Conservation (phyloP, 2,797 vertebrate species). For the Bryconaethiops microstoma region DNA sequence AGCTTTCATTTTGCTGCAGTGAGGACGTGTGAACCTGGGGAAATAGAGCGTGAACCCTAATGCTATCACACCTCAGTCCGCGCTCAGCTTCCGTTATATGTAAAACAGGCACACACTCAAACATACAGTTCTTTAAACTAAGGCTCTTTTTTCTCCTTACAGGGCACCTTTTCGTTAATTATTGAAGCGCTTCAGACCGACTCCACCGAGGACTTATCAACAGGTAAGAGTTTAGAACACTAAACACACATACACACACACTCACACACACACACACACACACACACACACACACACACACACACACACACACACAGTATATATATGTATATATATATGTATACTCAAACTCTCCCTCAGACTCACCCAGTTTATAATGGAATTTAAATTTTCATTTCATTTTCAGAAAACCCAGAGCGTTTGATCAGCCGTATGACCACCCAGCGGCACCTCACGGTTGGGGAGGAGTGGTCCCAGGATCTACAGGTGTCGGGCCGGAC, state of each 20-base stretch:
- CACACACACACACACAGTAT: no score
- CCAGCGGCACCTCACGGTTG: conserved; percentile 92
- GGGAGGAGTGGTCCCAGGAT: conserved; percentile 95
- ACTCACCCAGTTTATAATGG: no score
- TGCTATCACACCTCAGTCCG: conserved; percentile 70
- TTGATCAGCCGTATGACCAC: conserved; percentile 94
- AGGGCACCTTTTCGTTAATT: conserved; percentile 99
- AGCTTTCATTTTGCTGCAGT: conserved; percentile 77
- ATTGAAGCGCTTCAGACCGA: conserved; percentile 96
- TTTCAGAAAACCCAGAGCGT: conserved; percentile 88
- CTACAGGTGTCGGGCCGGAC: conserved; percentile 87
- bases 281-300: no score
- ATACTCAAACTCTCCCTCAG: no score
- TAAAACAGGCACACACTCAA: conserved; percentile 43
- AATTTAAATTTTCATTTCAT: no score
- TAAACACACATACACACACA: no score
- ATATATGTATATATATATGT: no score
- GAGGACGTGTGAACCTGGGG: conserved; percentile 76
- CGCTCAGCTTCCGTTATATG: conserved; percentile 62
- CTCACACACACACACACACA: no score
- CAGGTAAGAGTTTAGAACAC: conserved; percentile 79
- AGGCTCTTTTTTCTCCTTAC: conserved; percentile 23
- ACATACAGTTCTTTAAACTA: no score
- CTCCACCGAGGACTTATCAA: conserved; percentile 90
- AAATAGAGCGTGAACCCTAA: conserved; percentile 72